Conservation (phyloP, 2,797 vertebrate genomes). For the Rhabdophis nuchalis region DNA sequence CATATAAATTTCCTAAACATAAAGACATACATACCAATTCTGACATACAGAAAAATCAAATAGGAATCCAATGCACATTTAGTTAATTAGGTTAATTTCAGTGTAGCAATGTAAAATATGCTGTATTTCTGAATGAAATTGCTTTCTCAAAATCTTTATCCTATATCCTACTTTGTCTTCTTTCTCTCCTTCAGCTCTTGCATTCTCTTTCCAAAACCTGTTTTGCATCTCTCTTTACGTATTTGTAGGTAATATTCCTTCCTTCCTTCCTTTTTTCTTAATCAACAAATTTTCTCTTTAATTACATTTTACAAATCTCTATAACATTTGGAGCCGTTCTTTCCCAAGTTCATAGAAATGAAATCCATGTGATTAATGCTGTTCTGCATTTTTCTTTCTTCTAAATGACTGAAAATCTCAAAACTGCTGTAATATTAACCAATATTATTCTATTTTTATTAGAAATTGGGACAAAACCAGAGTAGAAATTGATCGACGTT, state of each 20-base stretch:
- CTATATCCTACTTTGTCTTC: neutral
- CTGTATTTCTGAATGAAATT: neutral
- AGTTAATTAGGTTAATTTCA: neutral
- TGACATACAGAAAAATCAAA: neutral
- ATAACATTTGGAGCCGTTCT: neutral
- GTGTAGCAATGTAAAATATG: neutral
- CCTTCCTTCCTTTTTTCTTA: neutral
- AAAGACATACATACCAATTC: neutral
- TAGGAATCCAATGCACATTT: neutral
- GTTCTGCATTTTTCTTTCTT: neutral
- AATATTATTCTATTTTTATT: neutral
- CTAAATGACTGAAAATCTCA: neutral
- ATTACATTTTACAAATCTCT: slow-evolving; percentile 8
- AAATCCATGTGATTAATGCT: neutral
- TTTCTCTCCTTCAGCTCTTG: neutral
- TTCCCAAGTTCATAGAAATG: neutral
- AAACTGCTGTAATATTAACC: neutral
- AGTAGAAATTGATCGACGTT: neutral
- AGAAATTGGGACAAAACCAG: neutral
- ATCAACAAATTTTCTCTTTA: neutral
- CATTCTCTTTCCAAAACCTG: neutral
- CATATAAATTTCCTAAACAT: neutral
- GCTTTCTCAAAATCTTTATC: neutral
- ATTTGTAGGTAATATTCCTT: neutral
- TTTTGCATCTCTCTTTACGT: neutral